Base-by-base conservation (phyloP, 1,140 invertebrate species). In the Listronotus oregonensis region DNA sequence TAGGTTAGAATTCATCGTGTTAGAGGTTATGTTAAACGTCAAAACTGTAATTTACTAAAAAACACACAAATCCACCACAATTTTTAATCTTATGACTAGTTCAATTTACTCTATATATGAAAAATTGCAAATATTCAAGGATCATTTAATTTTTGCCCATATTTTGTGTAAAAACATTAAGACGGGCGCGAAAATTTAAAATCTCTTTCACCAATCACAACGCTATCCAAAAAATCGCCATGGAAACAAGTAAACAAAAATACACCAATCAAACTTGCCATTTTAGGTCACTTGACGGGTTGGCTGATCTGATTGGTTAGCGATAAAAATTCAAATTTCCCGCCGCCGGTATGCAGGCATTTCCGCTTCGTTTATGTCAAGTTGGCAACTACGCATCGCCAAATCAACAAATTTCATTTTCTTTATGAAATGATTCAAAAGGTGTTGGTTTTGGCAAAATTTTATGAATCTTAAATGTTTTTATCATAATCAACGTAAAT, bases 241-340 rank as follows among this genome's bases (percentile, higher is more conserved):
- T 73, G 34, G 69, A 17, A 62, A 73, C 66, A 50, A 37, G 43
- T 69, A 70, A 71, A 73, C 67, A 67, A 62, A 12, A 8, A 6
- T 21, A 1, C 8, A 55, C 71, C 60, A 73, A 71, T 69, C 10
- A 55, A 11, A 37, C 12, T 1, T 14, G 14, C n/a, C 6, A 7
- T 10, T 37, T 17, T 14, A 11, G 21, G 39, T 52, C 70, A 71
- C 65, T 52, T 71, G 70, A 51, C 37, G n/a, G n/a, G 1, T 6
- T 1, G 14, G 14, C 43, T 10, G 50, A 21, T 52, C 3, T 55
- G 8, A 73, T 73, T 73, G 71, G 71, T 65, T 14, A 6, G 18
- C 40, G 6, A 42, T 58, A 18, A 46, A 47, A 65, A 31, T 73
- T 73, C 58, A 65, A 71, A 73, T 57, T 68, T 71, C 52, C 67